A percentile compares a stretch with the other conserved stretches of the same genome.
phyloP scores from a whole-genome alignment of 2,888 invertebrate species.

The Limnephilus lunatus region DNA sequence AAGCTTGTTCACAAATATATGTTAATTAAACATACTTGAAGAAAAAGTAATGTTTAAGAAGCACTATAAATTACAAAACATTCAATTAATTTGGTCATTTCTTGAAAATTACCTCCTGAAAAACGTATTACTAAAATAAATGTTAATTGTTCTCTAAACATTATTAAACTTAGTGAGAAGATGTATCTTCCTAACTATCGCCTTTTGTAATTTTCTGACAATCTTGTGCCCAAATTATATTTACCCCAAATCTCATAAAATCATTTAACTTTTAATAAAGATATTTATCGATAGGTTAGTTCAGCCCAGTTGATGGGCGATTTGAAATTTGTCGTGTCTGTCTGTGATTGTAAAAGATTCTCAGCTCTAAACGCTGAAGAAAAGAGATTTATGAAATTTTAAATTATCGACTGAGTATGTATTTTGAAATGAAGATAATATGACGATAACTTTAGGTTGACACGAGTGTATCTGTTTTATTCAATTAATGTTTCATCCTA shows the following conservation, averaged over 20 bases:
- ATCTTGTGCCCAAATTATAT: slow-evolving; percentile 54
- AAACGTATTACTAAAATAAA: not conserved
- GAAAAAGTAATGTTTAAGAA: not conserved
- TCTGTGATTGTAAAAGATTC: slow-evolving; percentile 58
- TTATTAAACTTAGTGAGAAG: not conserved
- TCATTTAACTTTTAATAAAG: slow-evolving; percentile 35
- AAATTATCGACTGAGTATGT: slow-evolving; percentile 56
- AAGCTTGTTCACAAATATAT: no score
- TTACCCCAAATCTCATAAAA: slow-evolving; percentile 40
- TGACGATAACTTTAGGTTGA: slow-evolving; percentile 28
- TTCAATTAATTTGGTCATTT: not conserved
- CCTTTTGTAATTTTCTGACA: slow-evolving; percentile 63
- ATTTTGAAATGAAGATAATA: slow-evolving; percentile 26
- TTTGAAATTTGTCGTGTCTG: slow-evolving; percentile 54
- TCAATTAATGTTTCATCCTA: slow-evolving; percentile 25
- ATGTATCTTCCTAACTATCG: slow-evolving; percentile 58
- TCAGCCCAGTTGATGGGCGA: not conserved
- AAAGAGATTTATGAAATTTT: slow-evolving; percentile 43
- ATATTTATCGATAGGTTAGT: not conserved
- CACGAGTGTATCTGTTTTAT: slow-evolving; percentile 17
- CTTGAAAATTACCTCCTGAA: not conserved
- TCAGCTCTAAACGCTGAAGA: slow-evolving; percentile 16
- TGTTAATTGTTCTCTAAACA: slow-evolving; percentile 4
- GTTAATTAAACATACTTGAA: no score
- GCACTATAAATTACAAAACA: not conserved